Percentiles rank a stretch among this genome's conserved stretches.
These are phyloP conservation scores for Muscina levida DNA, from an alignment of 2,888 invertebrate species.

Conservation along the genomic window DNA sequence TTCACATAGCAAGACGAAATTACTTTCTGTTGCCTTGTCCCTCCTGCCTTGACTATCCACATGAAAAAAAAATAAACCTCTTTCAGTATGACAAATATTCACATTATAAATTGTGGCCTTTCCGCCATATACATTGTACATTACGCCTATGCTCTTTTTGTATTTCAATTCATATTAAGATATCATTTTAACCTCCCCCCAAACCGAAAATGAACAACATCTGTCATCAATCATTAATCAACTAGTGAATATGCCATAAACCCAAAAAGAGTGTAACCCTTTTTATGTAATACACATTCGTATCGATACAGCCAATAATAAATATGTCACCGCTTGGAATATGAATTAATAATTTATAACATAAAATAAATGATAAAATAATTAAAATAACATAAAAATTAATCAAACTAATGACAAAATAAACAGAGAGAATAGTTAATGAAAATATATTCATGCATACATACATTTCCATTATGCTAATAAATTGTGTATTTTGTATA, in stretches of 20 bases:
- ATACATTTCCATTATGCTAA: no score
- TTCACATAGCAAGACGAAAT: no score
- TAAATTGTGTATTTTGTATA: no score
- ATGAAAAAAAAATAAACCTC: conserved; percentile 37
- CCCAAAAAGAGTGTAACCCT: conserved; percentile 33
- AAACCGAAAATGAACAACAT: conserved; percentile 48
- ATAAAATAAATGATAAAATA: conserved; percentile 73
- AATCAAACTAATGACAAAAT: conserved; percentile 49
- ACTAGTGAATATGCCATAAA: conserved; percentile 42
- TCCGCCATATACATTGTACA: neutral
- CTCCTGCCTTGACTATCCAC: no score
- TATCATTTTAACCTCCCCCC: conserved; percentile 23
- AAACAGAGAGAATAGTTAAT: conserved; percentile 65
- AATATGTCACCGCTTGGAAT: conserved; percentile 10
- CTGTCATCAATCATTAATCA: conserved; percentile 65
- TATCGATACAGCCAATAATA: neutral
- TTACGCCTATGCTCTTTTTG: neutral
- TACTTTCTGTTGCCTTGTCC: no score
- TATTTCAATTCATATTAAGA: conserved; percentile 49
- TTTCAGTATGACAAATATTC: conserved; percentile 7
- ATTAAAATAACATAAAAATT: conserved; percentile 70
- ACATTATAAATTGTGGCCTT: neutral
- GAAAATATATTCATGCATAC: no score
- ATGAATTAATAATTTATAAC: conserved; percentile 21
- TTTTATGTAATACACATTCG: conserved; percentile 19